These are phyloP conservation scores for Danaus melanippus DNA, from an alignment of 1,140 invertebrate genomes.

Conservation along the genomic window DNA sequence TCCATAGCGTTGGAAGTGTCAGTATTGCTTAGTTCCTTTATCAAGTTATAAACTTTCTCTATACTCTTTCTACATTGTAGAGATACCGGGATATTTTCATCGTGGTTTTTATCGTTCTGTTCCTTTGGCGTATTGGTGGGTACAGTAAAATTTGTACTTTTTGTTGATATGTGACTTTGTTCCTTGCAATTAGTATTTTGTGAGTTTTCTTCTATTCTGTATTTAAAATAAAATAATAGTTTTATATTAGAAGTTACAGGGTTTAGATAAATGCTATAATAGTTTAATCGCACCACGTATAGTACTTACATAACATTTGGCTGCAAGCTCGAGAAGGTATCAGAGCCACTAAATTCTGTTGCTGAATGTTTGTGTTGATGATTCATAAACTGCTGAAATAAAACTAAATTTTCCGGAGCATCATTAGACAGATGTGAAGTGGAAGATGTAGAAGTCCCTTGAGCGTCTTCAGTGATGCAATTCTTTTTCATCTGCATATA, in stretches of 20 bases:
- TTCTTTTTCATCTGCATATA: conserved; percentile 32
- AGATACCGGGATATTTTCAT: conserved; percentile 22
- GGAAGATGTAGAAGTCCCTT: conserved; percentile 22
- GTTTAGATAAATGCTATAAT: not conserved
- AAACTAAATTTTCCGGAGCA: conserved; percentile 25
- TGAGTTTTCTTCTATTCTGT: conserved; percentile 6
- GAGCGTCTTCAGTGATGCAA: conserved; percentile 13
- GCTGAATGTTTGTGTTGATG: no score
- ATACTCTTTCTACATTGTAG: conserved; percentile 53
- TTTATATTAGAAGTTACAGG: not conserved
- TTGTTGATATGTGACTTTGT: conserved; percentile 1
- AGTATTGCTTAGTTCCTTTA: conserved; percentile 34
- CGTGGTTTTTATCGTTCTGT: conserved; percentile 8
- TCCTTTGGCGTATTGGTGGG: conserved; percentile 28
- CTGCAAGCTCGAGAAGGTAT: conserved; percentile 16
- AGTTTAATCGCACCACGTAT: not conserved
- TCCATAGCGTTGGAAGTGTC: conserved; percentile 10
- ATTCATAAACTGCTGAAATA: conserved; percentile 18
- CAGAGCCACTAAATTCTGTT: conserved; percentile 18
- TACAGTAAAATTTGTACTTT: conserved; percentile 19
- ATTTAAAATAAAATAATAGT: conserved; percentile 1
- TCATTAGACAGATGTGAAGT: conserved; percentile 30
- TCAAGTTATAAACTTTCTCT: conserved; percentile 54
- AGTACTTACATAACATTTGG: conserved; percentile 14
- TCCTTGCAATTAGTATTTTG: not conserved